Conservation (phyloP, 2,113 vertebrate genomes). For the Saccopteryx bilineata region DNA sequence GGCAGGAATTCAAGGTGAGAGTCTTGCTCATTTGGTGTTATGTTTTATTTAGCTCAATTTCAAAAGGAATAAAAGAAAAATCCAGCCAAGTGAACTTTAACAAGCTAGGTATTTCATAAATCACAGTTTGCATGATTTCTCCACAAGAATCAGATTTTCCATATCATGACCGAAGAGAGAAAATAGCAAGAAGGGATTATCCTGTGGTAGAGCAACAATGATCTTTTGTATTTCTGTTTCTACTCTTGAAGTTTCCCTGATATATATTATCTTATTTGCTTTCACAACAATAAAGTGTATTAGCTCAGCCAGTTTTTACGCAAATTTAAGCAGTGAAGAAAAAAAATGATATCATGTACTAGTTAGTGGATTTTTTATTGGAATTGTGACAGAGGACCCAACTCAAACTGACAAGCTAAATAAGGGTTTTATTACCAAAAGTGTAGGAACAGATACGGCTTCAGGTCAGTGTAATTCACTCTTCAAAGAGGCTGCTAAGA, state of each 20-base stretch:
- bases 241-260: constrained; percentile 38
- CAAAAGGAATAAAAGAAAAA: constrained; percentile 19
- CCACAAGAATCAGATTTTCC: constrained; percentile 40
- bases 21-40: background rate
- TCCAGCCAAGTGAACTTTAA: constrained; percentile 3
- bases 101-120: constrained; percentile 1
- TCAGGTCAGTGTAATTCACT: background rate
- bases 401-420: background rate
- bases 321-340: constrained; percentile 32
- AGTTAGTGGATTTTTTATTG: constrained; percentile 15
- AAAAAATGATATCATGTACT: constrained; percentile 31
- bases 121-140: background rate
- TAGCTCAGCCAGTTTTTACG: constrained; percentile 31
- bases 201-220: background rate
- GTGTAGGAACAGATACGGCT: background rate
- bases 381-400: background rate
- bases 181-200: background rate
- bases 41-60: constrained; percentile 14
- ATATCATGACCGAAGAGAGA: background rate
- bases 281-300: background rate
- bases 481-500: background rate
- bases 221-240: constrained; percentile 41
- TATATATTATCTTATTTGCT: constrained; percentile 1
- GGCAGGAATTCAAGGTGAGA: background rate
- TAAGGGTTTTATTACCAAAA: constrained; percentile 2